Percentiles rank a stretch among this genome's conserved stretches.
phyloP scores from a whole-genome alignment of 2,888 invertebrate species.

The Anticlea derivata region DNA sequence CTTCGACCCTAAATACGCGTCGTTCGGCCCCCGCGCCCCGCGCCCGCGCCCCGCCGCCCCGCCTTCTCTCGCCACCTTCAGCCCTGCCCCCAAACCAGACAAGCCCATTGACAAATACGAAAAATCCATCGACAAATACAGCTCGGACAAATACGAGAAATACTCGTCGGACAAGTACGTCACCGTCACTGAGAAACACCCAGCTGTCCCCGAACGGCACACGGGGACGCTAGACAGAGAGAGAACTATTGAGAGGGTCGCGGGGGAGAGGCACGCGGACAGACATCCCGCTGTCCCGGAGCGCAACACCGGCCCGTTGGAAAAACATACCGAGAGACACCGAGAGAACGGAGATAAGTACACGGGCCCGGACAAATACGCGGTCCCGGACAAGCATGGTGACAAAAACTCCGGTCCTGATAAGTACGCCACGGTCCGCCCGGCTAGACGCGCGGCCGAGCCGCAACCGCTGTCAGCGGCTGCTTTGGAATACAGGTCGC shows the following conservation, averaged over 20 bases:
- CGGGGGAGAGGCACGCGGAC: conserved; percentile 3
- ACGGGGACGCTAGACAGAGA: background rate
- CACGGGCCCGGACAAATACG: conserved; percentile 37
- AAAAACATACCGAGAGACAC: conserved; percentile 6
- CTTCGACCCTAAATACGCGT: conserved; percentile 85
- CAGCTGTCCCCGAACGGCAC: conserved; percentile 15
- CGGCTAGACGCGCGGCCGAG: conserved; percentile 61
- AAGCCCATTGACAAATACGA: conserved; percentile 35
- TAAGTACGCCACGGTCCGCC: conserved; percentile 75
- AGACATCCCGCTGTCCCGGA: conserved; percentile 14
- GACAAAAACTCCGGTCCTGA: conserved; percentile 40
- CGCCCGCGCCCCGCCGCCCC: conserved; percentile 74
- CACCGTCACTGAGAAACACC: conserved; percentile 33
- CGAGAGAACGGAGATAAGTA: conserved; percentile 32
- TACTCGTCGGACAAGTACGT: conserved; percentile 45
- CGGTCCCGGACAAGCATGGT: conserved; percentile 32
- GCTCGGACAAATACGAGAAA: conserved; percentile 44
- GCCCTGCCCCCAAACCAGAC: conserved; percentile 43
- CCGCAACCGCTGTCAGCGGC: conserved; percentile 82
- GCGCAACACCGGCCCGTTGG: conserved; percentile 5
- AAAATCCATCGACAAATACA: conserved; percentile 37
- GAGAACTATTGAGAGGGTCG: conserved; percentile 11
- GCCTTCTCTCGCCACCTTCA: conserved; percentile 61
- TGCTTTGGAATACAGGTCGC: conserved; percentile 83
- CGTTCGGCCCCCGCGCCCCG: conserved; percentile 79